Evolutionary conservation across 2,113 vertebrate genomes (phyloP), one percentile per base, ranked within the genome.

Genomic region (Stomatorhinus ivindoensis): DNA sequence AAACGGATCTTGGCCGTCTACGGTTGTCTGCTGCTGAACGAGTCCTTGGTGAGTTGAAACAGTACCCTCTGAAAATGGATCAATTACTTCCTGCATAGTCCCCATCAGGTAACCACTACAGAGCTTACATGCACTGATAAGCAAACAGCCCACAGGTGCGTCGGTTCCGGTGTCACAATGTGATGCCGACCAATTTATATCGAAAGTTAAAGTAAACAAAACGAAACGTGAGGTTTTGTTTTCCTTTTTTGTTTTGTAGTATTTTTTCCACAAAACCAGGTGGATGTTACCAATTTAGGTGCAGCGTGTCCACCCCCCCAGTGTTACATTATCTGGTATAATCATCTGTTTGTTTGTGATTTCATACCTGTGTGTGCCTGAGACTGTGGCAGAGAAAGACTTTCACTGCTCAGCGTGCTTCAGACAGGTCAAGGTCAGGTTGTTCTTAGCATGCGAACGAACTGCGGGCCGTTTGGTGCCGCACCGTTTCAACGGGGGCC

Each of bases 351-450:
- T 42, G 39, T 42, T 80, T 35, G 69, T 76, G 19, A 35, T 39
- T 80, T 42, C 15, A n/a, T 47, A 24, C 82, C 17, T 9, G 39
- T 84, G 39, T 47, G 82, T n/a, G 82, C 9, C 21, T 47, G 42
- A 46, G 82, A 44, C 46, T 86, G 11, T 61, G 51, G 11, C 31
- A 47, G 39, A 47, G 44, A 86, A 35, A 86, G 84, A 47, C 82
- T 48, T 58, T 39, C 17, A 50, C 93, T 93, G 92, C 94, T 93
- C 91, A 88, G 91, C 93, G 93, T 94, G 91, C 92, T 92, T 94
- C 94, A 94, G 93, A 94, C 93, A 87, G 94, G 95, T 95, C 95
- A 95, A 96, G 94, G 95, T 95, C 94, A 92, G 95, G 95, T 92
- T 92, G 93, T 91, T 73, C 90, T 88, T 92, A 92, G 93, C 94